phyloP scores from a whole-genome alignment of 2,888 invertebrate genomes.

The Panopea generosa region DNA sequence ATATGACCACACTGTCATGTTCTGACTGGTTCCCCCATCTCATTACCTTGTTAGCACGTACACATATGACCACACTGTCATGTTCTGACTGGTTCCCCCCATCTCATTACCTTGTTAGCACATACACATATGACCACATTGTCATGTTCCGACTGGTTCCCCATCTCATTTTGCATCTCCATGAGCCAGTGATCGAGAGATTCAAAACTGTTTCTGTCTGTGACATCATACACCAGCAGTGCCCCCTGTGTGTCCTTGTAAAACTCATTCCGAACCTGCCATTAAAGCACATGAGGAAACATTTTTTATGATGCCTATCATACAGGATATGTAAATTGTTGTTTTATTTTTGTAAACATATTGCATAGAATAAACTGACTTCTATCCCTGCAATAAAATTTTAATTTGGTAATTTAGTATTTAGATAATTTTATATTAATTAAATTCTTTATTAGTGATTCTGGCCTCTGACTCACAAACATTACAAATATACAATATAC shows the following conservation, averaged over 20 bases:
- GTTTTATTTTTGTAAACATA: no score
- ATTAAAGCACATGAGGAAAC: constrained; percentile 8
- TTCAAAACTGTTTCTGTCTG: constrained; percentile 84
- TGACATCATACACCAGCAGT: constrained; percentile 85
- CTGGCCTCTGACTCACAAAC: no score
- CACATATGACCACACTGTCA: constrained; percentile 83
- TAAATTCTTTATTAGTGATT: no score
- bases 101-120: constrained; percentile 83
- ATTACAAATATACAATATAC: no score
- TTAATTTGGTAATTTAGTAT: no score
- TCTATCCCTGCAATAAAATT: no score
- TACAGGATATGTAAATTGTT: neutral
- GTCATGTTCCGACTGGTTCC: constrained; percentile 79
- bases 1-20: constrained; percentile 82
- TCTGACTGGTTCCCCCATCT: constrained; percentile 74
- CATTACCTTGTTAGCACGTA: constrained; percentile 85
- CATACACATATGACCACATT: constrained; percentile 84
- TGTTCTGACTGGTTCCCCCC: constrained; percentile 77
- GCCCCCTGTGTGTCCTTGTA: constrained; percentile 86
- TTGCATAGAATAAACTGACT: no score
- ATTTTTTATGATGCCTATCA: neutral
- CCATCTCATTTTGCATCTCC: constrained; percentile 84
- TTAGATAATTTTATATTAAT: no score
- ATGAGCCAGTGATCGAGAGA: constrained; percentile 84
- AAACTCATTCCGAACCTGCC: constrained; percentile 85